phyloP scores from a whole-genome alignment of 2,113 vertebrate genomes.

The Herpetotheres cachinnans region DNA sequence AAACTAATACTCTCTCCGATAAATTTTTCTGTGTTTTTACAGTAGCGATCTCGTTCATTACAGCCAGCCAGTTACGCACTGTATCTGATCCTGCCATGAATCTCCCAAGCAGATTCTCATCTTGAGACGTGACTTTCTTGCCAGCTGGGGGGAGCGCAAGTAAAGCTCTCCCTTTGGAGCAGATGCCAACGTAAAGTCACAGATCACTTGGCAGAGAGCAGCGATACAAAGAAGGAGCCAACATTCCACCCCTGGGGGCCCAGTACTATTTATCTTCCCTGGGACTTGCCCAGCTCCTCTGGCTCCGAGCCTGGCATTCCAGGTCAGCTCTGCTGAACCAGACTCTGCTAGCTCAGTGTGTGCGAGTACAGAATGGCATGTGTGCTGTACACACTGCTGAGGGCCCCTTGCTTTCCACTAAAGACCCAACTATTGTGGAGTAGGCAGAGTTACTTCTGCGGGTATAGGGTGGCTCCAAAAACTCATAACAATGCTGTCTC shows the following conservation, averaged over 20 bases:
- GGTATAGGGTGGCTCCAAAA: neutral
- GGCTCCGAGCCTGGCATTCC: slow-evolving; percentile 42
- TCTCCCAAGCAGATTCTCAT: neutral
- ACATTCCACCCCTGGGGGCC: neutral
- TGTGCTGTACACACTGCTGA: accelerated
- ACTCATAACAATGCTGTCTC: neutral
- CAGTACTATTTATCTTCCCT: slow-evolving; percentile 58
- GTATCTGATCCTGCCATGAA: neutral
- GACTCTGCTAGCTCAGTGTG: neutral
- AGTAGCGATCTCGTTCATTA: neutral
- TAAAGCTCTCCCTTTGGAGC: slow-evolving; percentile 38
- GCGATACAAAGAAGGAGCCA: slow-evolving; percentile 26
- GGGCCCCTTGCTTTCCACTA: neutral
- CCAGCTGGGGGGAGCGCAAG: slow-evolving; percentile 17
- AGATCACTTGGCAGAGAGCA: slow-evolving; percentile 59
- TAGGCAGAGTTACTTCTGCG: neutral
- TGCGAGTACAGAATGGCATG: neutral
- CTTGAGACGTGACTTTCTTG: slow-evolving; percentile 6
- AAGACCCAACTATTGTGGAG: neutral
- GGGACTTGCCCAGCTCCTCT: slow-evolving; percentile 43
- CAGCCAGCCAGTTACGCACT: accelerated
- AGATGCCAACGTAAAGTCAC: slow-evolving; percentile 57
- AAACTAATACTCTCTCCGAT: neutral
- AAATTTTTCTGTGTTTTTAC: neutral
- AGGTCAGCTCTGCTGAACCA: neutral